Conservation (phyloP, 2,113 vertebrate species). For the Dicentrarchus labrax region DNA sequence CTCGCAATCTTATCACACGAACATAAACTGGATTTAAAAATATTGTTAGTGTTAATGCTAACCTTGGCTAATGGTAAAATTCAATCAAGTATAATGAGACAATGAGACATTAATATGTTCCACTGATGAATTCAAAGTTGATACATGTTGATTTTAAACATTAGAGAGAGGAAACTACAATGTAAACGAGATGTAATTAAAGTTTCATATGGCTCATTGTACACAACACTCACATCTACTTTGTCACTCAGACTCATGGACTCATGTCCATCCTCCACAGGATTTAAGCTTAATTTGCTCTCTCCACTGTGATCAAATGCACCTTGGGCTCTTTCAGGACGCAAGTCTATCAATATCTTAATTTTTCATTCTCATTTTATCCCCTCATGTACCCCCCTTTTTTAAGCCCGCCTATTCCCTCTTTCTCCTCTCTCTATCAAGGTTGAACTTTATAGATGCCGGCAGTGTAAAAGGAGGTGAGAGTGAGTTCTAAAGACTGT, state of each 20-base stretch:
- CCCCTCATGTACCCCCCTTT: constrained; percentile 8
- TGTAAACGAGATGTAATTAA: constrained; percentile 1
- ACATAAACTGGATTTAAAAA: background rate
- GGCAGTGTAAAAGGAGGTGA: constrained; percentile 72
- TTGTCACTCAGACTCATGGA: constrained; percentile 2
- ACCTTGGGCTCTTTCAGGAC: constrained; percentile 40
- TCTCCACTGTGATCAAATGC: constrained; percentile 55
- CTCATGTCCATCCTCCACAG: constrained; percentile 25
- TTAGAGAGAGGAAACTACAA: background rate
- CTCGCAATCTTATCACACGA: background rate
- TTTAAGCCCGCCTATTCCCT: constrained; percentile 30
- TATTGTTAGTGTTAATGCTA: background rate
- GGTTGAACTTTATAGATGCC: constrained; percentile 85
- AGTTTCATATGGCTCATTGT: constrained; percentile 7
- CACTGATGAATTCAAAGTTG: background rate
- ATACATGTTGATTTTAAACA: background rate
- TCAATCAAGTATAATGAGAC: background rate
- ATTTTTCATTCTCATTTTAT: constrained; percentile 46
- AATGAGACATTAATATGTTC: background rate
- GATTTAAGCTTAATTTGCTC: constrained; percentile 56
- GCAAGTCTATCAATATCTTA: constrained; percentile 55
- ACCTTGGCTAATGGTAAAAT: background rate
- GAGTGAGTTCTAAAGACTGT: constrained; percentile 76
- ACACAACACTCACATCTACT: constrained; percentile 24
- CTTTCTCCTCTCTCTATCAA: constrained; percentile 74